Conservation (phyloP, 2,888 invertebrate genomes). For the Crossocerus cetratus region DNA sequence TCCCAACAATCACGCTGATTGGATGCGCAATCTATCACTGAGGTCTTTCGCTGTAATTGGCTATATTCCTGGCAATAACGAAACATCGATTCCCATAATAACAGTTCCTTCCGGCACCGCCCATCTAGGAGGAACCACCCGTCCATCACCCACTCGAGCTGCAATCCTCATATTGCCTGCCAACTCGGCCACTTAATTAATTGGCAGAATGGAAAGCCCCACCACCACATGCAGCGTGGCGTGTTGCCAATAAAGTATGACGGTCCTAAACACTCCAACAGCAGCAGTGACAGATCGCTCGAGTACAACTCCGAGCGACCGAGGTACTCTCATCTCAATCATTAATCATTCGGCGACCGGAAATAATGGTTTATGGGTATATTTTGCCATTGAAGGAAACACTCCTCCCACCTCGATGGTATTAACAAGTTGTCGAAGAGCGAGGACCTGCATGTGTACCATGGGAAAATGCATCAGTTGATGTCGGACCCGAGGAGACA, state of each 20-base stretch:
- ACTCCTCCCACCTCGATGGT: slow-evolving; percentile 15
- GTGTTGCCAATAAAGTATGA: slow-evolving; percentile 40
- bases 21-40: slow-evolving; percentile 44
- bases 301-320: slow-evolving; percentile 21
- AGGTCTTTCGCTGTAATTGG: no score
- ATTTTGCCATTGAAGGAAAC: no score
- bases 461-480: slow-evolving; percentile 13
- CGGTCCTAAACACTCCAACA: slow-evolving; percentile 46
- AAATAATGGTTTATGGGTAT: no score
- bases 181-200: slow-evolving; percentile 51
- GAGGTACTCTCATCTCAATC: no score
- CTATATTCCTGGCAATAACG: no score
- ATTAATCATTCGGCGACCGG: no score
- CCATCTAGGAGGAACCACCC: no score
- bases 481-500: slow-evolving; percentile 7
- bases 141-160: slow-evolving; percentile 20
- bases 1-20: slow-evolving; percentile 57
- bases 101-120: no score
- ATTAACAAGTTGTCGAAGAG: slow-evolving; percentile 25
- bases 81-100: no score
- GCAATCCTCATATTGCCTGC: slow-evolving; percentile 38
- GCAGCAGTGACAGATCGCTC: slow-evolving; percentile 45
- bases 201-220: slow-evolving; percentile 45
- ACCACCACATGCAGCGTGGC: slow-evolving; percentile 8
- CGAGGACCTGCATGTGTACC: slow-evolving; percentile 37